Evolutionary conservation across 2,888 invertebrate genomes (phyloP), one percentile per base, ranked within the genome.

Genomic region (Pristionchus entomophagus): DNA sequence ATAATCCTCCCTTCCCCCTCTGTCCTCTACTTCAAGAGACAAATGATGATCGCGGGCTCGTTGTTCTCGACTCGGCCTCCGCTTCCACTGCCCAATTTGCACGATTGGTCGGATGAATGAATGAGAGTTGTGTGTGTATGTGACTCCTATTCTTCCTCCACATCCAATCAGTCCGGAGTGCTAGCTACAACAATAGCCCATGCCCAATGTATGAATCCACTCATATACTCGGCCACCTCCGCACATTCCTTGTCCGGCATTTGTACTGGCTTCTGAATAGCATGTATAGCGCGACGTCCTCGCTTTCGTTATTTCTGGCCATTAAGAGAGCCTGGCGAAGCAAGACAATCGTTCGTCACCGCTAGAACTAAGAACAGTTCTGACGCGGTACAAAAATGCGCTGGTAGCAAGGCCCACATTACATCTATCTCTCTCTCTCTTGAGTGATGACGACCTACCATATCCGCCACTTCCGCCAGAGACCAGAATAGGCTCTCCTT

Each of bases 51-150:
- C 73, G n/a, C 41, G 19, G 12, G 1, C 32, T 65, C 65, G 38
- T 45, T 73, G 65, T 65, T 73, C 73, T 73, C 73, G 38, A n/a
- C 32, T 45, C 73, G n/a, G 41, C 73, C 73, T 73, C 26, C 32
- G 4, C 45, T 26, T 45, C 73, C 2, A 1, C 45, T 2, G 1
- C 41, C 45, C 73, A 73, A 73, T 73, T 73, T 73, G 73, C 73
- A 73, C 41, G 45, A 73, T 73, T 73, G 73, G 38, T 3, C 38
- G 4, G 38, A 56, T 56, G 56, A 69, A 56, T 56, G 56, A 69
- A 69, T 69, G 78, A 51, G 78, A 49, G n/a, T 45, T 12, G 35
- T 29, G n/a, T n/a, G n/a, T n/a, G n/a, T n/a, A n/a, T n/a, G n/a
- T n/a, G n/a, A 12, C 49, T 17, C 73, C 73, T 35, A 6, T 45